Evolutionary conservation across 2,113 vertebrate species (phyloP), one percentile per base, ranked within the genome.

Genomic region (Peromyscus californicus): DNA sequence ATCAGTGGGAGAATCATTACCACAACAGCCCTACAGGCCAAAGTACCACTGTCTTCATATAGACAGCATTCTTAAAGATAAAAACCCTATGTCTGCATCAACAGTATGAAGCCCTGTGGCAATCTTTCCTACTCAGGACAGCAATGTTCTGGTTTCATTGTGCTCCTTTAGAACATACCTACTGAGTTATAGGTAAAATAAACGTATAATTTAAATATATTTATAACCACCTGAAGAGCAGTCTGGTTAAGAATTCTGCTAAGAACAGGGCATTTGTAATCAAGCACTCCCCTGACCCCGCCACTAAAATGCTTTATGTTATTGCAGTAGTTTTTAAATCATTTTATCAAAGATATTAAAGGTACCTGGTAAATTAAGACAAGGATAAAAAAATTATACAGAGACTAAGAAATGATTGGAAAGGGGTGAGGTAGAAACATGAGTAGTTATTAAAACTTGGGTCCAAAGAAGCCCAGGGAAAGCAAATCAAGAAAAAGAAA

Each of bases 341-440:
- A 24, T 88, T 95, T 96, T 45, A 89, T 89, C 59, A 51, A 89
- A 51, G 54, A 78, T 31, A n/a, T 83, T 42, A 95, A 93, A 91
- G 31, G 5, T 29, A 45, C 17, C 31, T 90, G 54, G 29, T 39
- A 76, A 90, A n/a, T 42, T 33, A 87, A 92, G 6, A 36, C 42
- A 51, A 42, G 70, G 42, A 8, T 72, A 22, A 5, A 29, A 5
- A 87, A 63, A 26, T 72, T 85, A 65, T 65, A 75, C 51, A 89
- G 19, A 61, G 61, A 88, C 59, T 85, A 51, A 95, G 57, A 89
- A 82, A 80, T 74, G 42, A 59, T 21, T 76, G 26, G n/a, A 76
- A 82, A 85, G 63, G 17, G 33, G 15, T 94, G 39, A 48, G 3
- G 36, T n/a, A 42, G 29, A 3, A 15, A 42, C 10, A 51, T n/a